A percentile compares a stretch with the other conserved stretches of the same genome.
Conservation (phyloP, 2,888 invertebrate species). For the Nysson spinosus region DNA sequence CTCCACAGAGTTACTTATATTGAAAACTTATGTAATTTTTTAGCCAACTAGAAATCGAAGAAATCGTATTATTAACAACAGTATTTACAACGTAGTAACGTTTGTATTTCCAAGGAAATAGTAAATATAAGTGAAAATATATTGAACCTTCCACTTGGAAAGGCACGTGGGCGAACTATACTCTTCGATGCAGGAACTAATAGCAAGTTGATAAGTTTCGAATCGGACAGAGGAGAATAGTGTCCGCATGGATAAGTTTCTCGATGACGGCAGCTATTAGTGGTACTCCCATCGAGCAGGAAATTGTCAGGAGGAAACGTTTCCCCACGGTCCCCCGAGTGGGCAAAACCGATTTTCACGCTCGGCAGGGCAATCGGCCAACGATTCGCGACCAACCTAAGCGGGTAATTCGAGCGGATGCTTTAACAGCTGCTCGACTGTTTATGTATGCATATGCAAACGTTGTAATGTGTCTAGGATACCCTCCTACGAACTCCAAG, state of each 20-base stretch:
- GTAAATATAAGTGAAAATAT: no score
- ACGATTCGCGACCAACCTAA: slow-evolving; percentile 54
- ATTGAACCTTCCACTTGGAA: no score
- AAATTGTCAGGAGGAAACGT: slow-evolving; percentile 54
- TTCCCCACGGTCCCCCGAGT: slow-evolving; percentile 50
- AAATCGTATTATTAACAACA: no score
- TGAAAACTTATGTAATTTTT: no score
- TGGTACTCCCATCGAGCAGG: slow-evolving; percentile 39
- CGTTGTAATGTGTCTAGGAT: neutral
- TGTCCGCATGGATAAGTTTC: slow-evolving; percentile 34
- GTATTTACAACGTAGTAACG: no score
- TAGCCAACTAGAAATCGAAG: no score
- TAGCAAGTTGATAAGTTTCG: neutral
- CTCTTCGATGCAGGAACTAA: no score
- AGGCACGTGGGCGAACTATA: no score
- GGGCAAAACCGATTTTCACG: slow-evolving; percentile 58
- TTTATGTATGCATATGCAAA: slow-evolving; percentile 40
- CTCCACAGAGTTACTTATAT: no score
- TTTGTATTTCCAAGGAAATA: no score
- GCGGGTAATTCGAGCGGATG: slow-evolving; percentile 51
- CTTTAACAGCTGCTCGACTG: slow-evolving; percentile 32
- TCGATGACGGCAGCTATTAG: slow-evolving; percentile 39
- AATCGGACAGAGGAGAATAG: slow-evolving; percentile 2
- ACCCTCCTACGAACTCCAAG: neutral
- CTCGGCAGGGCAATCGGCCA: slow-evolving; percentile 49